A percentile compares a stretch with the other conserved stretches of the same genome.
phyloP scores from a whole-genome alignment of 64 coral and sea anemone genomes.

The Montipora foliosa region DNA sequence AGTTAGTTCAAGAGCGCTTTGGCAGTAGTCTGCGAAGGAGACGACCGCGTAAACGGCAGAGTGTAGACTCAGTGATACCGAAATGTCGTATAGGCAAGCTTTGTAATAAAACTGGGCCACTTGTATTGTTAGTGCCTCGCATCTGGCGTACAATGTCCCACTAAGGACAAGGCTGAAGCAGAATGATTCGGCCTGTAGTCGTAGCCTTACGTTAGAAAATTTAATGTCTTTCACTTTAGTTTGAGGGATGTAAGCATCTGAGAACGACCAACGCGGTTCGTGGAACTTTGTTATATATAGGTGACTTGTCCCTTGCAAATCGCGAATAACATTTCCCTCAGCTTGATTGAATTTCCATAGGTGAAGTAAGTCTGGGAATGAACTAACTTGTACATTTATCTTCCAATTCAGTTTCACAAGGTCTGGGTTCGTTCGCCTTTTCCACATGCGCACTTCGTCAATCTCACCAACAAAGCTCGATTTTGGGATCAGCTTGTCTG shows the following conservation, averaged over 20 bases:
- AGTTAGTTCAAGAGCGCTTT: slow-evolving; percentile 63
- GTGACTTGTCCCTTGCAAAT: slow-evolving; percentile 70
- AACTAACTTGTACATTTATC: slow-evolving; percentile 64
- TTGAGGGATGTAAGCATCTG: slow-evolving; percentile 78
- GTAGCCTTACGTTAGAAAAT: slow-evolving; percentile 6
- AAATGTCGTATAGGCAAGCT: slow-evolving; percentile 79
- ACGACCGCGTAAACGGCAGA: slow-evolving; percentile 83
- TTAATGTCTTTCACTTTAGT: not conserved
- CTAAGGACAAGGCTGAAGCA: slow-evolving; percentile 71
- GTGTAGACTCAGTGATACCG: slow-evolving; percentile 41
- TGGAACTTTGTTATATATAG: slow-evolving; percentile 82
- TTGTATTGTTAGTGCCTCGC: slow-evolving; percentile 62
- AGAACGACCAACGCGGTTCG: slow-evolving; percentile 83
- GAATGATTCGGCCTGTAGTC: slow-evolving; percentile 55
- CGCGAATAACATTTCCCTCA: slow-evolving; percentile 73
- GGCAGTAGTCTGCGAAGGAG: slow-evolving; percentile 88
- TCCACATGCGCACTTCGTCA: slow-evolving; percentile 92
- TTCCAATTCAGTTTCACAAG: slow-evolving; percentile 77
- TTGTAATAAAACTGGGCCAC: slow-evolving; percentile 89
- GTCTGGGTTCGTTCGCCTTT: slow-evolving; percentile 82
- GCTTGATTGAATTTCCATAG: slow-evolving; percentile 95
- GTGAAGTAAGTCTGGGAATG: slow-evolving; percentile 84
- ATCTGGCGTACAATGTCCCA: slow-evolving; percentile 68
- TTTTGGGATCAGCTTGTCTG: slow-evolving; percentile 36
- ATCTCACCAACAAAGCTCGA: slow-evolving; percentile 87